Percentiles rank a stretch among this genome's conserved stretches.
phyloP scores from a whole-genome alignment of 2,797 vertebrate genomes.

The Lepus oiostolus region DNA sequence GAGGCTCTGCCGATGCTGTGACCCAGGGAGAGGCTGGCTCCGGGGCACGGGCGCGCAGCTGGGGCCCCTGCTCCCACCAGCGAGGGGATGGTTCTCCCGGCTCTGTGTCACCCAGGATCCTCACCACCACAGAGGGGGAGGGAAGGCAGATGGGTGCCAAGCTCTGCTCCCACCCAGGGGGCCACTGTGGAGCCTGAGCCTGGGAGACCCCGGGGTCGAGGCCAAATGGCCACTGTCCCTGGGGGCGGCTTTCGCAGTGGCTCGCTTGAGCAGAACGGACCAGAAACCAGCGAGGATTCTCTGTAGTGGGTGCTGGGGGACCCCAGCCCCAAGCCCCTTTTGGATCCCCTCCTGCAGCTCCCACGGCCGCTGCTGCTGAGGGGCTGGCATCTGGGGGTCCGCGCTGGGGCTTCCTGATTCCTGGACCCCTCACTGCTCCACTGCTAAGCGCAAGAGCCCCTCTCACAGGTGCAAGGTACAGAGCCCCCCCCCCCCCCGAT shows the following conservation, averaged over 20 bases:
- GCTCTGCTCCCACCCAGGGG: not conserved
- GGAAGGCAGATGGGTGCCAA: fast-evolving
- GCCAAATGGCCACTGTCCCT: fast-evolving
- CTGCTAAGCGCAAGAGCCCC: too few species aligned
- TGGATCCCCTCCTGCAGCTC: fast-evolving
- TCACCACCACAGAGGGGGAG: not conserved
- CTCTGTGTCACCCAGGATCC: not conserved
- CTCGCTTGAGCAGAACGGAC: not conserved
- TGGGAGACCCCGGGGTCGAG: not conserved
- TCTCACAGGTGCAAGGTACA: not conserved
- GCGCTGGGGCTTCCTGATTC: too few species aligned
- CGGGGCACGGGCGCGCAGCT: not conserved
- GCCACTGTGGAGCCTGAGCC: too few species aligned
- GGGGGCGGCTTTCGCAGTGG: fast-evolving
- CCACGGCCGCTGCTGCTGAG: not conserved
- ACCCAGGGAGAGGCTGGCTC: fast-evolving
- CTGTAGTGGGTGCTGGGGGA: not conserved
- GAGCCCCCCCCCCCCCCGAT: too few species aligned
- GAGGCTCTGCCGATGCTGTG: not conserved
- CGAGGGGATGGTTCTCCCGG: too few species aligned
- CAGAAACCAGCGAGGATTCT: not conserved
- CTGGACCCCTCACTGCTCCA: too few species aligned
- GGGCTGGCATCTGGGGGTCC: too few species aligned
- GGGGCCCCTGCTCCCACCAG: not conserved
- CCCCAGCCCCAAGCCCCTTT: not conserved